A percentile compares a stretch with the other conserved stretches of the same genome.
Evolutionary conservation across 2,797 vertebrate genomes (phyloP).

Genomic region (Gymnothorax javanicus): DNA sequence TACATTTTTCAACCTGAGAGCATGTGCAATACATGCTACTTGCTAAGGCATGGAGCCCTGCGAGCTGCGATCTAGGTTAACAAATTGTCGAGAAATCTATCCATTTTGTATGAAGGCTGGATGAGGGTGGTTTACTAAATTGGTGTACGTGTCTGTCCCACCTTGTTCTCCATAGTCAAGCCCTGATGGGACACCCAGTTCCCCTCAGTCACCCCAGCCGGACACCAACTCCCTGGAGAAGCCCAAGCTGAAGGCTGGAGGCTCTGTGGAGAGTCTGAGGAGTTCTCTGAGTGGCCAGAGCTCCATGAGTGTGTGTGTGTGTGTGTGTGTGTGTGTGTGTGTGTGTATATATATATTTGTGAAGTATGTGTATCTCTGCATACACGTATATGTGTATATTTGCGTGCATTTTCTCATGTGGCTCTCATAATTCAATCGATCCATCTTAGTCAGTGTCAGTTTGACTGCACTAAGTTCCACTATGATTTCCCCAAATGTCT

Average conservation of each 20-base stretch:
- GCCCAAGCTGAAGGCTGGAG: constrained; percentile 94
- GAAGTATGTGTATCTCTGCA: background rate
- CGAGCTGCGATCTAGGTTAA: background rate
- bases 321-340: background rate
- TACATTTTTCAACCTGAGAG: too few relatives aligned
- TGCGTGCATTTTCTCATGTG: background rate
- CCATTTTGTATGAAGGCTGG: too few relatives aligned
- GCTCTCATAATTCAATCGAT: too few relatives aligned
- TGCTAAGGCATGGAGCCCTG: too few relatives aligned
- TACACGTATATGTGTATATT: constrained; percentile 4
- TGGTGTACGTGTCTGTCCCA: constrained; percentile 18
- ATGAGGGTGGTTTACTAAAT: too few relatives aligned
- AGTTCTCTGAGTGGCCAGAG: constrained; percentile 97
- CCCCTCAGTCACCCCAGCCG: constrained; percentile 79
- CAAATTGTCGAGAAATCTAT: too few relatives aligned
- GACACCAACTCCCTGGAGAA: constrained; percentile 86
- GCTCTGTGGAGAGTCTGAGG: constrained; percentile 94
- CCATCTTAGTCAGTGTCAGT: too few relatives aligned
- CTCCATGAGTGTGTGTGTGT: constrained; percentile 88
- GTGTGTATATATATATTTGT: background rate
- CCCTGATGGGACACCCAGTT: constrained; percentile 81
- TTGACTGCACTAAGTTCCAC: too few relatives aligned
- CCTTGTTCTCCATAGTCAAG: constrained; percentile 75
- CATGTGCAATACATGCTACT: too few relatives aligned
- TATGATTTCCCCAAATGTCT: too few relatives aligned